Evolutionary conservation across 2,113 vertebrate genomes (phyloP).

Genomic region (Pycnonotus jocosus): DNA sequence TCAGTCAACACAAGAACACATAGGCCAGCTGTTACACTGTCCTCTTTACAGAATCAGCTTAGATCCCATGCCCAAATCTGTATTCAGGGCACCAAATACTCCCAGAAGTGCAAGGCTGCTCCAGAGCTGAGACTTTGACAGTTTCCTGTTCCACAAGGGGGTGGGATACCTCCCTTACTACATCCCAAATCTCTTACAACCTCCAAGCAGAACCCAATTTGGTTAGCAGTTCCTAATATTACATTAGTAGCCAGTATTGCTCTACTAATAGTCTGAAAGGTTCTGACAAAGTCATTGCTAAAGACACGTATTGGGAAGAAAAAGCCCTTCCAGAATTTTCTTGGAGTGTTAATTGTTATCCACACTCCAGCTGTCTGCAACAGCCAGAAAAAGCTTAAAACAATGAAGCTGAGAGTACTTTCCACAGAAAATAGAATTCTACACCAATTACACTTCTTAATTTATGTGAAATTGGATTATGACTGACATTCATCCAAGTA

Average conservation of each 20-base stretch:
- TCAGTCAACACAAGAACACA: background rate
- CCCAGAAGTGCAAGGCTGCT: background rate
- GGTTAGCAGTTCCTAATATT: background rate
- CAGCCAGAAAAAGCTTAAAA: background rate
- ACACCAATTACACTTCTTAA: background rate
- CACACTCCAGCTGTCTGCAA: background rate
- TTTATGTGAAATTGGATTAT: background rate
- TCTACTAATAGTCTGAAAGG: background rate
- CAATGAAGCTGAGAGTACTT: background rate
- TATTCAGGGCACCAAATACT: background rate
- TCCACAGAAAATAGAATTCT: background rate
- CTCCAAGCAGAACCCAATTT: background rate
- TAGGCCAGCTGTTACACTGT: slow-evolving; percentile 12
- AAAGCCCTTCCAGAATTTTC: background rate
- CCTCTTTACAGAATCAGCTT: background rate
- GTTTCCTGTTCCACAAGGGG: background rate
- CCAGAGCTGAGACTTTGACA: background rate
- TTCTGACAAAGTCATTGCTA: background rate
- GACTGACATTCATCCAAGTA: background rate
- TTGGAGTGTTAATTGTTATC: background rate
- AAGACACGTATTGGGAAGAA: background rate
- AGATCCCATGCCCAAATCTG: background rate
- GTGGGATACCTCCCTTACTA: background rate
- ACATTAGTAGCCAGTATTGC: background rate
- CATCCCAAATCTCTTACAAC: background rate